A percentile compares a stretch with the other conserved stretches of the same genome.
These are phyloP conservation scores for Platynereis dumerilii DNA, from an alignment of 2,888 invertebrate genomes.

Conservation along the genomic window DNA sequence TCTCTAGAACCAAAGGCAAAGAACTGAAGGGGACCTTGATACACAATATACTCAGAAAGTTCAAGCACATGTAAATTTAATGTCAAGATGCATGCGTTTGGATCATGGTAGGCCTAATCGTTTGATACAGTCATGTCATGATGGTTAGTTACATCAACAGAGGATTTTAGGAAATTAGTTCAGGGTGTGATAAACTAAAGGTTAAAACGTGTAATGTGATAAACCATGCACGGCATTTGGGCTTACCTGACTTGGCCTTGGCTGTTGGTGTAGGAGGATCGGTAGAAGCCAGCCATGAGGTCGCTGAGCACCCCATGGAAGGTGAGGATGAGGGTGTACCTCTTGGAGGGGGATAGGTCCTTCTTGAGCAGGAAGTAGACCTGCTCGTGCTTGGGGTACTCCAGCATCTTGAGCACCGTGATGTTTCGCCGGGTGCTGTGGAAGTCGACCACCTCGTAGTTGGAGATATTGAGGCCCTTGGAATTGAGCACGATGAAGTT, in stretches of 20 bases:
- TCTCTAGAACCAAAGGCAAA: too few relatives aligned
- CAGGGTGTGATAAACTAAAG: too few relatives aligned
- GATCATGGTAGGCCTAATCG: too few relatives aligned
- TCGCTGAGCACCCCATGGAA: slow-evolving; percentile 32
- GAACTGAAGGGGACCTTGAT: too few relatives aligned
- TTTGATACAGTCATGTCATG: too few relatives aligned
- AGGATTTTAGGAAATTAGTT: too few relatives aligned
- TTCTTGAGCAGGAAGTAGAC: slow-evolving; percentile 51
- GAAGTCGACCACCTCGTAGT: slow-evolving; percentile 8
- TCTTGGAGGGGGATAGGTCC: slow-evolving; percentile 12
- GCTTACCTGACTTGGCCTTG: slow-evolving; percentile 31
- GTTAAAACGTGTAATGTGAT: too few relatives aligned
- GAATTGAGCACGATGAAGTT: slow-evolving; percentile 61
- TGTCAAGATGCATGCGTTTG: too few relatives aligned
- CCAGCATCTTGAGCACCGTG: slow-evolving; percentile 76
- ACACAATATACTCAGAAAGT: too few relatives aligned
- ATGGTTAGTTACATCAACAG: too few relatives aligned
- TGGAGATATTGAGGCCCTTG: slow-evolving; percentile 52
- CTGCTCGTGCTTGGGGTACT: slow-evolving; percentile 83
- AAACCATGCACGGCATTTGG: too few relatives aligned
- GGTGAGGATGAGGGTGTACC: slow-evolving; percentile 27
- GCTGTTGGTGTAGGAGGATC: slow-evolving; percentile 35
- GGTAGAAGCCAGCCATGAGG: slow-evolving; percentile 38
- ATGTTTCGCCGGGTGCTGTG: slow-evolving; percentile 63
- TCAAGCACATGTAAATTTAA: too few relatives aligned